These are phyloP conservation scores for Apodemia duryi DNA, from an alignment of 2,888 invertebrate genomes.

Conservation along the genomic window DNA sequence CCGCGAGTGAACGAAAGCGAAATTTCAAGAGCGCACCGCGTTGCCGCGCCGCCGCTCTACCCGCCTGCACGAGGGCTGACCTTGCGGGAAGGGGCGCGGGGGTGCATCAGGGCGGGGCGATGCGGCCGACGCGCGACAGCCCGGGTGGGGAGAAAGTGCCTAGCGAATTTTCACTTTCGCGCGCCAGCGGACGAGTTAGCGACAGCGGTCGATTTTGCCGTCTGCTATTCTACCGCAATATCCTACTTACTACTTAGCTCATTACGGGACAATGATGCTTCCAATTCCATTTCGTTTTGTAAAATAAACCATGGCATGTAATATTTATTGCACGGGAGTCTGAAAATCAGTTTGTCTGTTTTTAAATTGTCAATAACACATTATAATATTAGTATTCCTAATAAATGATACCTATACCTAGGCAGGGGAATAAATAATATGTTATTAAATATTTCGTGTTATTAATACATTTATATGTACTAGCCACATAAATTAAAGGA, in stretches of 20 bases:
- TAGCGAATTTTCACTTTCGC: conserved; percentile 75
- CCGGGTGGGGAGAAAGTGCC: conserved; percentile 76
- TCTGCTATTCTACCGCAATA: conserved; percentile 20
- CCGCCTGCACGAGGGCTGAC: conserved; percentile 51
- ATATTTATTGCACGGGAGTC: not conserved
- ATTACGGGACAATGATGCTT: conserved; percentile 12
- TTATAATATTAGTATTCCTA: too few relatives aligned
- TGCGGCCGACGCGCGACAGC: conserved; percentile 42
- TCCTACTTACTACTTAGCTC: conserved; percentile 13
- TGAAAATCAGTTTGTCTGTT: not conserved
- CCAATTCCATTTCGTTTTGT: conserved; percentile 12
- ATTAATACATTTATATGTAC: too few relatives aligned
- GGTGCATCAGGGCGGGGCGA: conserved; percentile 57
- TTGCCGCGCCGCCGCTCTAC: conserved; percentile 53
- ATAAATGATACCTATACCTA: too few relatives aligned
- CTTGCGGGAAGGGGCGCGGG: conserved; percentile 45
- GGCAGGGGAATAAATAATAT: too few relatives aligned
- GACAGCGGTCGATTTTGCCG: conserved; percentile 35
- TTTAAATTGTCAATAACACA: not conserved
- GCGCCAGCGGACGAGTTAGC: conserved; percentile 55
- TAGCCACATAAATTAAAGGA: too few relatives aligned
- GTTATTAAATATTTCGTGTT: too few relatives aligned
- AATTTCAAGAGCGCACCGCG: conserved; percentile 83
- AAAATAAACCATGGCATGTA: not conserved
- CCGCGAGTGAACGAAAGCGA: conserved; percentile 83